Evolutionary conservation across 1,140 invertebrate species (phyloP).

Genomic region (Drosophila triauraria): DNA sequence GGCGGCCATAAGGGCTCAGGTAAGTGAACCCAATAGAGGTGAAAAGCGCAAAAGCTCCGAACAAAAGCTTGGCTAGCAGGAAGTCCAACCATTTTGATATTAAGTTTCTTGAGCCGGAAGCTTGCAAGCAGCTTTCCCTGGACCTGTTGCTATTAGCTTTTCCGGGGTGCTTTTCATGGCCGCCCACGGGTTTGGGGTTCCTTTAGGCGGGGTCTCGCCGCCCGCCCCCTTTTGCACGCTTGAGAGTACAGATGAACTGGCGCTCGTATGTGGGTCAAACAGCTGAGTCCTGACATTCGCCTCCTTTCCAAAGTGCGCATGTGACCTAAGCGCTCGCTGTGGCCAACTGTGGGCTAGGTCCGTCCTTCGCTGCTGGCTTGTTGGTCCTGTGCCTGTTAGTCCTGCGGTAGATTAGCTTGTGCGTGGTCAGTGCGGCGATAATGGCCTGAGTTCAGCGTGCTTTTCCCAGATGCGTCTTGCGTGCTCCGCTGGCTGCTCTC

Average conservation of each 20-base stretch:
- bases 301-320: conserved; percentile 57
- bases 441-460: conserved; percentile 20
- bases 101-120: conserved; percentile 20
- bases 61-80: background rate
- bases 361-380: conserved; percentile 51
- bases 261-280: conserved; percentile 73
- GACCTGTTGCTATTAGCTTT: conserved; percentile 19
- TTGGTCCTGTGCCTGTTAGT: conserved; percentile 46
- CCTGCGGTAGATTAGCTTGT: conserved; percentile 74
- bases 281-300: conserved; percentile 52
- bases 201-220: conserved; percentile 26
- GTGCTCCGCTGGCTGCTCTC: background rate
- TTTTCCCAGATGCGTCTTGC: conserved; percentile 18
- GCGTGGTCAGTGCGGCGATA: conserved; percentile 66
- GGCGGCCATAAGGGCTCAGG: conserved; percentile 95
- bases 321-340: conserved; percentile 59
- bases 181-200: conserved; percentile 4
- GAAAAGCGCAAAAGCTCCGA: conserved; percentile 25
- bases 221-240: conserved; percentile 42
- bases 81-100: conserved; percentile 7
- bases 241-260: conserved; percentile 65
- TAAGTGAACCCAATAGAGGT: conserved; percentile 85
- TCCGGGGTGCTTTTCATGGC: conserved; percentile 20
- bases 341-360: conserved; percentile 45
- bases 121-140: conserved; percentile 15